Conservation (phyloP, 1,140 invertebrate species). For the Zaprionus ornatus region DNA sequence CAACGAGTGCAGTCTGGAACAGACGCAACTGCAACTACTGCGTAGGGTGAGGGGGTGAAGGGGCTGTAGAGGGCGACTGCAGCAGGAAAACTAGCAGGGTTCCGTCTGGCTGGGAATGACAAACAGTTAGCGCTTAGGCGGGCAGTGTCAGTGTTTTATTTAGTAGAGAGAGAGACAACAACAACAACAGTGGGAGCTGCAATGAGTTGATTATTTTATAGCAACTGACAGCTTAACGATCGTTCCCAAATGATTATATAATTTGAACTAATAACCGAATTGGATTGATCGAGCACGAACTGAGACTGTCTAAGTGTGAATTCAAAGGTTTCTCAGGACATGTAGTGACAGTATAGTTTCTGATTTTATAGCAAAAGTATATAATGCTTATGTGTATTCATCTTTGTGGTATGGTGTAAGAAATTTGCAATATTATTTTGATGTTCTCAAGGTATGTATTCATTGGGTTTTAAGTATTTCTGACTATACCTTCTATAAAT, state of each 20-base stretch:
- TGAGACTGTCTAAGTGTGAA: background rate
- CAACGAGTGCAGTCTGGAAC: constrained; percentile 6
- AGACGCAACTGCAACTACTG: constrained; percentile 7
- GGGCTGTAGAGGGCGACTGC: background rate
- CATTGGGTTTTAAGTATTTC: too few species aligned
- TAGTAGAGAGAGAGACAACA: background rate
- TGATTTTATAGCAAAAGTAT: background rate
- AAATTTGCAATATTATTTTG: too few species aligned
- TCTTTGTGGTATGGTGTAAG: too few species aligned
- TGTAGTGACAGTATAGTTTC: background rate
- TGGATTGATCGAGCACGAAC: background rate
- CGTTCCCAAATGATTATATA: background rate
- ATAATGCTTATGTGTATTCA: background rate
- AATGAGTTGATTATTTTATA: constrained; percentile 2
- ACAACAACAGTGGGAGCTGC: background rate
- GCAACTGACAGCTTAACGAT: constrained; percentile 4
- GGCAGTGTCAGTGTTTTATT: background rate
- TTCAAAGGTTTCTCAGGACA: too few species aligned
- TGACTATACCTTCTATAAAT: too few species aligned
- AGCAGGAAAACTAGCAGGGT: background rate
- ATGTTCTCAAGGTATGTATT: too few species aligned
- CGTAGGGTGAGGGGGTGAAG: background rate
- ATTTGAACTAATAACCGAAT: background rate
- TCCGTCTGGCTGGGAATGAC: constrained; percentile 5
- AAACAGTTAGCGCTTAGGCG: constrained; percentile 6